phyloP scores from a whole-genome alignment of 2,888 invertebrate genomes.

The Mythimna loreyi region DNA sequence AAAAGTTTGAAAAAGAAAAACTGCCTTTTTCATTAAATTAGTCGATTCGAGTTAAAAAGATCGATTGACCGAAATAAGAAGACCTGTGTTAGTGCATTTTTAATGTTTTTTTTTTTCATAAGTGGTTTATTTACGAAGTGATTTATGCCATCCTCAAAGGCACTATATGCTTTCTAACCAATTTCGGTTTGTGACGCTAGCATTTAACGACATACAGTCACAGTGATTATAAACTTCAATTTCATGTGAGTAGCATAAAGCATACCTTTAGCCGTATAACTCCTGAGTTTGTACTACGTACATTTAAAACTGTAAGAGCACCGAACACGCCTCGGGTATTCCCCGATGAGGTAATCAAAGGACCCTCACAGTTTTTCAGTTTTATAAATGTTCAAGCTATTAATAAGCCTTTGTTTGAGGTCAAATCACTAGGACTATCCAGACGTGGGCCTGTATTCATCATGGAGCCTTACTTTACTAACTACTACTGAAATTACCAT shows the following conservation, averaged over 20 bases:
- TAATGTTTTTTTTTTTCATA: no score
- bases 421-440: no score
- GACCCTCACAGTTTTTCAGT: background rate
- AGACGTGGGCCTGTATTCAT: no score
- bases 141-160: no score
- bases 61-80: no score
- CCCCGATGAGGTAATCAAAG: background rate
- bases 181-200: background rate
- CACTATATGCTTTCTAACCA: background rate
- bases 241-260: background rate
- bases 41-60: no score
- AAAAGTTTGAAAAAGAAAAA: background rate
- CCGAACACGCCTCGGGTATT: background rate
- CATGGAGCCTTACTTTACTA: no score
- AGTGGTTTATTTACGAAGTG: no score
- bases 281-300: background rate
- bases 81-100: background rate
- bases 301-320: no score
- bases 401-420: background rate
- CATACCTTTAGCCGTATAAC: background rate
- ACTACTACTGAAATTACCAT: no score
- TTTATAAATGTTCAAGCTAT: background rate
- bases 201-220: background rate
- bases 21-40: no score
- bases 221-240: background rate